Percentiles rank a stretch among this genome's conserved stretches.
Evolutionary conservation across 1,140 invertebrate genomes (phyloP).

Genomic region (Megathymus violae): DNA sequence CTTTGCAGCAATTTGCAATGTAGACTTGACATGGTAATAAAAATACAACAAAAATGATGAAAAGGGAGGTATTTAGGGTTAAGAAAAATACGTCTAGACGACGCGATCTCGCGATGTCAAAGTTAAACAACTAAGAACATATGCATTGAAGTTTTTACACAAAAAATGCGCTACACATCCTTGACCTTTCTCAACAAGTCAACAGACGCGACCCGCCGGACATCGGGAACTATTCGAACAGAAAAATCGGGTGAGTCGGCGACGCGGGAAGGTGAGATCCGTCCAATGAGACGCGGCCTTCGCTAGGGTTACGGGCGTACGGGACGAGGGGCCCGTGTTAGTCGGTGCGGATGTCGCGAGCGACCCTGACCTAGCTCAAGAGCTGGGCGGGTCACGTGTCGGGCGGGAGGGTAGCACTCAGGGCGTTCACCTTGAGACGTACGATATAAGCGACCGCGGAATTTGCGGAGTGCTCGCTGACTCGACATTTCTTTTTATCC

Average conservation of each 20-base stretch:
- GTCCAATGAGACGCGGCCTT: conserved; percentile 44
- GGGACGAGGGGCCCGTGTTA: conserved; percentile 48
- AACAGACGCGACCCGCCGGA: conserved; percentile 59
- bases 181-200: conserved; percentile 69
- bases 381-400: conserved; percentile 70
- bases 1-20: conserved; percentile 14
- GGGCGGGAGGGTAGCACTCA: conserved; percentile 66
- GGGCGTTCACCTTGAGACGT: conserved; percentile 77
- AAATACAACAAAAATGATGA: no score
- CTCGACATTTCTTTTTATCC: conserved; percentile 10
- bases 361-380: conserved; percentile 75
- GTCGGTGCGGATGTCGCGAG: conserved; percentile 56
- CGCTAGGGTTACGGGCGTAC: conserved; percentile 13
- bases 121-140: conserved; percentile 23
- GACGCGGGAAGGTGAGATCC: conserved; percentile 55
- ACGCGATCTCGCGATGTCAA: conserved; percentile 18
- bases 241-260: conserved; percentile 68
- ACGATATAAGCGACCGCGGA: conserved; percentile 53
- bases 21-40: no score
- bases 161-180: conserved; percentile 38
- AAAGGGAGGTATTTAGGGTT: not conserved
- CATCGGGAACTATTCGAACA: conserved; percentile 73
- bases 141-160: conserved; percentile 25
- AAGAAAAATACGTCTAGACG: conserved; percentile 22
- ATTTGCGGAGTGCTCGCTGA: conserved; percentile 30